These are phyloP conservation scores for Eupsilia transversa DNA, from an alignment of 2,888 invertebrate genomes.

Conservation along the genomic window DNA sequence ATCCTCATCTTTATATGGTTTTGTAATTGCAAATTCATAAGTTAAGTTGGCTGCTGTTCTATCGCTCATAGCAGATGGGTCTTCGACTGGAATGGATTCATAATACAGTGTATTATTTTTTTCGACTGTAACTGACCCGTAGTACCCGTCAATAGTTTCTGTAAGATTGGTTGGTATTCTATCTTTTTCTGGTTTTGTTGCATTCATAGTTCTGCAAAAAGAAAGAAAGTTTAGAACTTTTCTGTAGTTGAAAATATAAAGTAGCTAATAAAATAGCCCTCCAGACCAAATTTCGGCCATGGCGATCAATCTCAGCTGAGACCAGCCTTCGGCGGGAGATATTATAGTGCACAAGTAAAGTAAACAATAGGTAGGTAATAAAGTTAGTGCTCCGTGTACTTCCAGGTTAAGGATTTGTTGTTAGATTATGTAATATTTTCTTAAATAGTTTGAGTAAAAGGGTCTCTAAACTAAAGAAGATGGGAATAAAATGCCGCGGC, in stretches of 20 bases:
- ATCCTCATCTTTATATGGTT: not conserved
- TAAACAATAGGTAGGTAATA: no score
- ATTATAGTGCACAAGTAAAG: no score
- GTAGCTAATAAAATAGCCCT: no score
- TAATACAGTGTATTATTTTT: not conserved
- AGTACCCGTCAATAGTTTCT: not conserved
- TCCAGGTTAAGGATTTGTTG: not conserved
- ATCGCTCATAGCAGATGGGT: not conserved
- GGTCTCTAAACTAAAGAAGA: not conserved
- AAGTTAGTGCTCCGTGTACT: not conserved
- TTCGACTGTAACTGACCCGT: not conserved
- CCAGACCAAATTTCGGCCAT: no score
- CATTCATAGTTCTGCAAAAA: constrained; percentile 1
- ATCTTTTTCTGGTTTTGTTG: not conserved
- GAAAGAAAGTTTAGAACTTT: not conserved
- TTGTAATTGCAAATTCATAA: not conserved
- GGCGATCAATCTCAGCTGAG: no score
- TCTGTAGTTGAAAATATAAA: not conserved
- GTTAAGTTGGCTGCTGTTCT: not conserved
- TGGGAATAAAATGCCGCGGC: not conserved
- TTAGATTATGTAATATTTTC: not conserved
- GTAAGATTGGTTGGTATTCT: not conserved
- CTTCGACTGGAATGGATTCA: not conserved
- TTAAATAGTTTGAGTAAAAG: not conserved
- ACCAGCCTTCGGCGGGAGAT: no score